Evolutionary conservation across 2,888 invertebrate species (phyloP).

Genomic region (Apodemia hepburni): DNA sequence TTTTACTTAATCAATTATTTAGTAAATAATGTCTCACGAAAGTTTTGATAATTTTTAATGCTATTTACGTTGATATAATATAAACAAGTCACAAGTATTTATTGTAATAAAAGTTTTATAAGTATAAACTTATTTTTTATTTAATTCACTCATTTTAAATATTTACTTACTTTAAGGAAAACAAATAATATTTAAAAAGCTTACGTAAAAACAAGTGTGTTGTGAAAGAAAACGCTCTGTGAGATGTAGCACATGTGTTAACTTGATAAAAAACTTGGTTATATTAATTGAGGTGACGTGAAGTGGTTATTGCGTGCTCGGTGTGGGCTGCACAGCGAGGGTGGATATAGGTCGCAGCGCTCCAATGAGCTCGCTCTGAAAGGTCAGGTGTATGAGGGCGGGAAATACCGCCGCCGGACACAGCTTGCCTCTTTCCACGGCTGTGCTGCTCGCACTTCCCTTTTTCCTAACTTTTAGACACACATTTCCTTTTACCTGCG

Average conservation of each 20-base stretch:
- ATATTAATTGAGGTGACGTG: constrained; percentile 57
- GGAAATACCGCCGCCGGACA: constrained; percentile 68
- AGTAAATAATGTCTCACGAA: no score
- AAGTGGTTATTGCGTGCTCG: constrained; percentile 51
- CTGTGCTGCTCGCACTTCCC: constrained; percentile 52
- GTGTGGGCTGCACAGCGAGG: constrained; percentile 50
- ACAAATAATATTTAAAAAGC: neutral
- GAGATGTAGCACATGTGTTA: constrained; percentile 34
- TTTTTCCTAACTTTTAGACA: constrained; percentile 51
- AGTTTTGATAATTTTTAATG: no score
- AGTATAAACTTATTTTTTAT: no score
- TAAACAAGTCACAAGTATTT: no score
- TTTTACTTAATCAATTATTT: no score
- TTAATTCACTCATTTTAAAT: no score
- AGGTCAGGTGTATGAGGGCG: constrained; percentile 78
- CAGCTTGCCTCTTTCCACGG: constrained; percentile 45
- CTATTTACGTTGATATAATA: no score
- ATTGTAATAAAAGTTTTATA: no score
- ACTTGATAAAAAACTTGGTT: constrained; percentile 54
- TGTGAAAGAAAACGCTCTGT: neutral
- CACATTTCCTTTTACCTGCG: constrained; percentile 16
- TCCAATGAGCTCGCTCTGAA: constrained; percentile 75
- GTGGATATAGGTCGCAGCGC: constrained; percentile 73
- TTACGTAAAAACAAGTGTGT: constrained; percentile 4
- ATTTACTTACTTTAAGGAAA: no score